Percentiles rank a stretch among this genome's conserved stretches.
These are phyloP conservation scores for Helleia helle DNA, from an alignment of 2,888 invertebrate species.

Conservation along the genomic window DNA sequence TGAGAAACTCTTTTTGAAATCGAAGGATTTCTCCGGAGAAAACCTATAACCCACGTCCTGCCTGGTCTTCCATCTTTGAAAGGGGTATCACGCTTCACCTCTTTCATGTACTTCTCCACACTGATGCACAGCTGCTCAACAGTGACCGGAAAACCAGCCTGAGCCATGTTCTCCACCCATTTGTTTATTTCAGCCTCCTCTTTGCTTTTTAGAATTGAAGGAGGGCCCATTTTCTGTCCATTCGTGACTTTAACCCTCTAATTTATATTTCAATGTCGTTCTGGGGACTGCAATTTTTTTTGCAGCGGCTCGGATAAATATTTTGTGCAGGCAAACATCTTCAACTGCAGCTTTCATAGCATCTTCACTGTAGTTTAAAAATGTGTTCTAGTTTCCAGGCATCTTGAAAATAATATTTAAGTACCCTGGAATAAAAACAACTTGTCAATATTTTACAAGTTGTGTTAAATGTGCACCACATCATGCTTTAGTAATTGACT, in stretches of 20 bases:
- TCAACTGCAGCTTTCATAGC: slow-evolving; percentile 20
- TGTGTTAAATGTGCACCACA: slow-evolving; percentile 13
- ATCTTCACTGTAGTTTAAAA: slow-evolving; percentile 15
- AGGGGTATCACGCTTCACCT: slow-evolving; percentile 1
- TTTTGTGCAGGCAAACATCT: slow-evolving; percentile 24
- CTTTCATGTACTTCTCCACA: slow-evolving; percentile 14
- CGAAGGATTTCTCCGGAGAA: slow-evolving; percentile 21
- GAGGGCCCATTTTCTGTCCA: slow-evolving; percentile 24
- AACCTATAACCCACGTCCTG: slow-evolving; percentile 15
- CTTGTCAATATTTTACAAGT: slow-evolving; percentile 15
- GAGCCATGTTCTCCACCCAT: too few species aligned
- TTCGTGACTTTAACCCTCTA: slow-evolving; percentile 23
- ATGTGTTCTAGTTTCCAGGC: slow-evolving; percentile 17
- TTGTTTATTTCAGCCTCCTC: too few species aligned
- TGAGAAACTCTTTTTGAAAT: slow-evolving; percentile 23
- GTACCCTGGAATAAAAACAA: slow-evolving; percentile 12
- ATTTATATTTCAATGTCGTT: slow-evolving; percentile 24
- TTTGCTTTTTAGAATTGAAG: slow-evolving; percentile 20
- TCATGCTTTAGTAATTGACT: slow-evolving; percentile 13
- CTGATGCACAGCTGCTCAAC: too few species aligned
- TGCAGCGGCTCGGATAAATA: slow-evolving; percentile 23
- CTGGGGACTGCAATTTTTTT: slow-evolving; percentile 25
- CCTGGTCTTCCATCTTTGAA: slow-evolving; percentile 16
- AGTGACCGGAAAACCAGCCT: too few species aligned
- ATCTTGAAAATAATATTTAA: slow-evolving; percentile 18